Evolutionary conservation across 2,113 vertebrate genomes (phyloP).

Genomic region (Chloebia gouldiae): DNA sequence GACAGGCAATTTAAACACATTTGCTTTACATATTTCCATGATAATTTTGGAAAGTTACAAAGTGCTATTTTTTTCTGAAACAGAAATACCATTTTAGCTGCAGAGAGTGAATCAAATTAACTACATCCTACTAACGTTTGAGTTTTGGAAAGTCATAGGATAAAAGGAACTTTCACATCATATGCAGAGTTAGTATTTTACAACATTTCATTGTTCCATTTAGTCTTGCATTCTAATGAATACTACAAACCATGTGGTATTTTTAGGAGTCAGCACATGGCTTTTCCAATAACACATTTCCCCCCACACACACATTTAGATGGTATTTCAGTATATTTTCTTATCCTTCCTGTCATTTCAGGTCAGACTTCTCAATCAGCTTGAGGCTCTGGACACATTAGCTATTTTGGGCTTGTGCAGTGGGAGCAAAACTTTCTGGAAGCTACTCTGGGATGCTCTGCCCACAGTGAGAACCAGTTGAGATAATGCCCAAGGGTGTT

Average conservation of each 20-base stretch:
- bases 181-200: neutral
- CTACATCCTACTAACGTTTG: neutral
- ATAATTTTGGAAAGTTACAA: neutral
- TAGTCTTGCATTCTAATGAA: neutral
- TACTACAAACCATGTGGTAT: neutral
- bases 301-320: too few species aligned
- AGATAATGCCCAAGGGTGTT: neutral
- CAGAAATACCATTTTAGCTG: neutral
- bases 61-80: neutral
- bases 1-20: neutral
- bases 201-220: neutral
- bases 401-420: rapidly evolving
- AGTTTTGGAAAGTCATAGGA: neutral
- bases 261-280: neutral
- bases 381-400: neutral
- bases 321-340: neutral
- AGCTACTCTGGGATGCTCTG: neutral
- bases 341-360: neutral
- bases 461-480: rapidly evolving
- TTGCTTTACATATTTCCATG: neutral
- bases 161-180: neutral
- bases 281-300: neutral
- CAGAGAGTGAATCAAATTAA: neutral
- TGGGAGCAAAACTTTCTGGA: neutral
- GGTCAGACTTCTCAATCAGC: neutral